These are phyloP conservation scores for Cylas formicarius DNA, from an alignment of 1,140 invertebrate species.

Conservation along the genomic window DNA sequence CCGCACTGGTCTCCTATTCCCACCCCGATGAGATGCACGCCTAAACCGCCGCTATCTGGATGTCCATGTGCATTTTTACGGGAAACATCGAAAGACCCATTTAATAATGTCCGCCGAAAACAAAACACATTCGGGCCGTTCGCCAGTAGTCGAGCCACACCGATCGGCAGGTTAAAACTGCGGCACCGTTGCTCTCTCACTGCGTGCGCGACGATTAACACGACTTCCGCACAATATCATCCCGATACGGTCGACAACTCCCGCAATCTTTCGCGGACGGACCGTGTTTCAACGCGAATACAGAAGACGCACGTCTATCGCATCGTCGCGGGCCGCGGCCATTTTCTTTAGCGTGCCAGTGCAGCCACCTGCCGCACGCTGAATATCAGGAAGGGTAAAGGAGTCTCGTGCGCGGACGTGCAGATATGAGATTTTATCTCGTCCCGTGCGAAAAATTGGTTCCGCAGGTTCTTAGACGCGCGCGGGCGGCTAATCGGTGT, in stretches of 20 bases:
- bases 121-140: constrained; percentile 7
- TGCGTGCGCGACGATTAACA: neutral
- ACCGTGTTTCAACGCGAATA: constrained; percentile 24
- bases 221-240: neutral
- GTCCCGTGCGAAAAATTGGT: too few species aligned
- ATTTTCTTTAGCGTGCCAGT: constrained; percentile 39
- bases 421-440: too few species aligned
- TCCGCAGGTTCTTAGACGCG: too few species aligned
- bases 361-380: constrained; percentile 38
- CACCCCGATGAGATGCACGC: constrained; percentile 1
- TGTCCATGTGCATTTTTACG: neutral
- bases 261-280: constrained; percentile 18
- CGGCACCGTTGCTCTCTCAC: constrained; percentile 16
- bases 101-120: constrained; percentile 13
- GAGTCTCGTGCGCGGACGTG: too few species aligned
- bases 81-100: neutral
- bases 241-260: neutral
- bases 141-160: neutral
- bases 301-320: constrained; percentile 28
- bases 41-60: neutral
- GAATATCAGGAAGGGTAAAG: constrained; percentile 12
- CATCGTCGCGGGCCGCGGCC: constrained; percentile 30
- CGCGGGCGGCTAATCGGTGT: too few species aligned
- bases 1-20: neutral
- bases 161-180: constrained; percentile 2